Percentiles rank a stretch among this genome's conserved stretches.
Conservation (phyloP, 1,140 invertebrate species). For the Panagrolaimus sp. region DNA sequence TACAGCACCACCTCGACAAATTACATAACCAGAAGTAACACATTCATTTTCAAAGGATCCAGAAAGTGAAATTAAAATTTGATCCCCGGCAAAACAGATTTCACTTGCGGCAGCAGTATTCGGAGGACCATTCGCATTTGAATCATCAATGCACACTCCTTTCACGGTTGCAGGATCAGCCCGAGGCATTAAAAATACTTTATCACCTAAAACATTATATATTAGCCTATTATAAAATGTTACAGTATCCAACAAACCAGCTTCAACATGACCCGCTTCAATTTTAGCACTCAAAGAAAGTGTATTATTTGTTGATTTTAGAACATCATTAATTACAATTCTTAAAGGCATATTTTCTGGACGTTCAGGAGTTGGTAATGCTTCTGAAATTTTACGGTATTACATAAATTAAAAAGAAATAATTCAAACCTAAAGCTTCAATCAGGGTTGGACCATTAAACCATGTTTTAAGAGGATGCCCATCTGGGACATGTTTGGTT, state of each 20-base stretch:
- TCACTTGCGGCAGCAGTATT: slow-evolving; percentile 71
- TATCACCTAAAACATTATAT: slow-evolving; percentile 71
- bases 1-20: slow-evolving; percentile 51
- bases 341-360: slow-evolving; percentile 81
- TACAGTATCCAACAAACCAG: no score
- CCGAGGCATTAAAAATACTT: slow-evolving; percentile 78
- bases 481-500: slow-evolving; percentile 69
- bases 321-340: slow-evolving; percentile 87
- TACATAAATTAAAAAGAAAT: slow-evolving; percentile 19
- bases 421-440: slow-evolving; percentile 71
- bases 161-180: slow-evolving; percentile 74
- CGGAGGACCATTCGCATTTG: slow-evolving; percentile 59
- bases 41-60: slow-evolving; percentile 72
- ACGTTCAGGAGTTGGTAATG: slow-evolving; percentile 71
- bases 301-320: slow-evolving; percentile 75
- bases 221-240: no score
- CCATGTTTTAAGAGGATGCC: slow-evolving; percentile 71
- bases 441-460: slow-evolving; percentile 77
- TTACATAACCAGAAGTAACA: slow-evolving; percentile 69
- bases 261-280: slow-evolving; percentile 78
- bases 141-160: slow-evolving; percentile 59
- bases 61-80: slow-evolving; percentile 74
- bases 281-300: slow-evolving; percentile 80
- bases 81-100: slow-evolving; percentile 85
- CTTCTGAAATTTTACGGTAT: slow-evolving; percentile 56